A percentile compares a stretch with the other conserved stretches of the same genome.
Evolutionary conservation across 2,888 invertebrate species (phyloP).

Genomic region (Leucoma salicis): DNA sequence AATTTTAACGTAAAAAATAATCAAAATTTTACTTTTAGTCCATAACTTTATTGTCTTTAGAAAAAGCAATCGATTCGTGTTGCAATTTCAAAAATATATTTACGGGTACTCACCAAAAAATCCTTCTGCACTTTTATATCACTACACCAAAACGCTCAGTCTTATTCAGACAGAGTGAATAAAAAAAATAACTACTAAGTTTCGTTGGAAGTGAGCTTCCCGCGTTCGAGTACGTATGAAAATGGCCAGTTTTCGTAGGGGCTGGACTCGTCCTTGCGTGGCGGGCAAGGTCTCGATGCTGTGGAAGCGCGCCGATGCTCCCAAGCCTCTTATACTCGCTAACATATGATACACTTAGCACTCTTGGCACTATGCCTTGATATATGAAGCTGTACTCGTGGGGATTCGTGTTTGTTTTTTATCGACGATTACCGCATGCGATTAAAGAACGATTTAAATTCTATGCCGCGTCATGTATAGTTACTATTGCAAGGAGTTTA

Average conservation of each 20-base stretch:
- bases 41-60: too few species aligned
- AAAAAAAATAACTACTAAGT: constrained; percentile 14
- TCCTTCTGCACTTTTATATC: constrained; percentile 30
- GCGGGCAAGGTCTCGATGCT: constrained; percentile 74
- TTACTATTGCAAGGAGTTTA: constrained; percentile 20
- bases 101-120: constrained; percentile 26
- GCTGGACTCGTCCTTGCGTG: constrained; percentile 74
- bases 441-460: constrained; percentile 32
- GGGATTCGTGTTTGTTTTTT: constrained; percentile 35
- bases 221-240: constrained; percentile 61
- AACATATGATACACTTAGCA: constrained; percentile 42
- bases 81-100: not conserved
- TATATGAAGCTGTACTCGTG: constrained; percentile 22
- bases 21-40: too few species aligned
- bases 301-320: constrained; percentile 59
- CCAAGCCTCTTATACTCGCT: constrained; percentile 70
- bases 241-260: constrained; percentile 73
- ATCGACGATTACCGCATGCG: constrained; percentile 22
- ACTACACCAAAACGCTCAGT: constrained; percentile 27
- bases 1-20: too few species aligned
- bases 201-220: constrained; percentile 51
- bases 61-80: too few species aligned
- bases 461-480: constrained; percentile 24
- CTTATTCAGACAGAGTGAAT: constrained; percentile 19
- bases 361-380: constrained; percentile 50